Conservation (phyloP, 1,140 invertebrate species). For the Ips typographus region DNA sequence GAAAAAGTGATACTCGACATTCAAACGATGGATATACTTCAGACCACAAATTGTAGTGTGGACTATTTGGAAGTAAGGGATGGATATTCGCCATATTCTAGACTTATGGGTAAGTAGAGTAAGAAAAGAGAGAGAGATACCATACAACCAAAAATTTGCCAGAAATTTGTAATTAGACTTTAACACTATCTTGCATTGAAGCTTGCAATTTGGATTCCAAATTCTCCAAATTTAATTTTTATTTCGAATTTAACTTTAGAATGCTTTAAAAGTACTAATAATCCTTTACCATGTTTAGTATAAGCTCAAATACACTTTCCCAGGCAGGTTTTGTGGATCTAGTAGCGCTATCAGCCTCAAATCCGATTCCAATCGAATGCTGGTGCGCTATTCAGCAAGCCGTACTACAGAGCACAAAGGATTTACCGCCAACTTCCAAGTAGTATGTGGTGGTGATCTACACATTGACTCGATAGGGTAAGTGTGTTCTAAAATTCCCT, state of each 20-base stretch:
- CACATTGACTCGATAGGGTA: constrained; percentile 22
- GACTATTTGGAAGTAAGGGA: constrained; percentile 93
- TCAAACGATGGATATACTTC: constrained; percentile 84
- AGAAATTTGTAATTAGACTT: too few relatives aligned
- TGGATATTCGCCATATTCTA: constrained; percentile 89
- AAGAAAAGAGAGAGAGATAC: not conserved
- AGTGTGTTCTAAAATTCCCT: not conserved
- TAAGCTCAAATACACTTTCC: not conserved
- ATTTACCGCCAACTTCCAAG: constrained; percentile 81
- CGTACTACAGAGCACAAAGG: constrained; percentile 67
- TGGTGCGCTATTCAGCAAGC: constrained; percentile 78
- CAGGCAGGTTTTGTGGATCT: constrained; percentile 76
- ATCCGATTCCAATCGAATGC: constrained; percentile 78
- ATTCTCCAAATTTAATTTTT: not conserved
- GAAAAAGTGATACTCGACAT: constrained; percentile 92
- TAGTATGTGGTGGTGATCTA: constrained; percentile 74
- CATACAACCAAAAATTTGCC: too few relatives aligned
- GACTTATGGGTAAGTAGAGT: constrained; percentile 61
- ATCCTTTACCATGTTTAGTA: too few relatives aligned
- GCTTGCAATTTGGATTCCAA: too few relatives aligned
- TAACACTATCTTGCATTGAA: too few relatives aligned
- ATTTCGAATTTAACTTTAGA: not conserved
- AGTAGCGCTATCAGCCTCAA: constrained; percentile 70
- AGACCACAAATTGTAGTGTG: constrained; percentile 79
- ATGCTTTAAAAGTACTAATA: too few relatives aligned